Evolutionary conservation across 2,113 vertebrate genomes (phyloP).

Genomic region (Forbesichthys agassizii): DNA sequence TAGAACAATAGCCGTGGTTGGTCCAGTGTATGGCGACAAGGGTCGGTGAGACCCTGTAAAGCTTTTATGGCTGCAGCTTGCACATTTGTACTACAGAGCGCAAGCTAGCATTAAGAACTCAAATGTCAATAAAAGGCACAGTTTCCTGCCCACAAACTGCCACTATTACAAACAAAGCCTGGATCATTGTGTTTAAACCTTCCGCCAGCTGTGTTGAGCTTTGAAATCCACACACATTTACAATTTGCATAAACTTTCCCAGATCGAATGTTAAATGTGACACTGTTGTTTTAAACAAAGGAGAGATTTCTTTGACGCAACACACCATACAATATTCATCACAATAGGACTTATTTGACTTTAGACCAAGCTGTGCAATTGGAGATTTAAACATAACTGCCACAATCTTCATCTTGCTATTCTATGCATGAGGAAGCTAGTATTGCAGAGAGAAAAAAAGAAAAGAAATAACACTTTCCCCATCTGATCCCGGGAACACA

Average conservation of each 20-base stretch:
- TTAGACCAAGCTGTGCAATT: constrained; percentile 34
- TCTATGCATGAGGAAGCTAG: constrained; percentile 30
- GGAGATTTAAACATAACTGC: constrained; percentile 36
- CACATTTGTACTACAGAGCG: constrained; percentile 34
- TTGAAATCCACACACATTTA: constrained; percentile 13
- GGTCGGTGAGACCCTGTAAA: background rate
- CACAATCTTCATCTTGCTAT: constrained; percentile 34
- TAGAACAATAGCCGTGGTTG: constrained; percentile 45
- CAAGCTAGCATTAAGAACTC: constrained; percentile 42
- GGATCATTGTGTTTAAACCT: constrained; percentile 39
- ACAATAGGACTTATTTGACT: constrained; percentile 25
- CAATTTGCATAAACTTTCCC: constrained; percentile 56
- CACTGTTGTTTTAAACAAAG: constrained; percentile 17
- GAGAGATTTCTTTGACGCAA: constrained; percentile 22
- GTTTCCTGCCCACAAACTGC: constrained; percentile 23
- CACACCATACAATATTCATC: constrained; percentile 19
- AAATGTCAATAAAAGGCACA: constrained; percentile 66
- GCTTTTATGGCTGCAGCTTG: constrained; percentile 27
- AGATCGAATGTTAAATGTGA: constrained; percentile 17
- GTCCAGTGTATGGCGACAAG: constrained; percentile 61
- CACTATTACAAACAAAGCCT: constrained; percentile 32
- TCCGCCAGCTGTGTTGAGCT: constrained; percentile 21
- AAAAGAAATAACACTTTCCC: constrained; percentile 29
- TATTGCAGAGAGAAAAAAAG: constrained; percentile 22
- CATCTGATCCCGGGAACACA: constrained; percentile 57